Conservation (phyloP, 64 coral and sea anemone species). For the Platygyra sinensis region DNA sequence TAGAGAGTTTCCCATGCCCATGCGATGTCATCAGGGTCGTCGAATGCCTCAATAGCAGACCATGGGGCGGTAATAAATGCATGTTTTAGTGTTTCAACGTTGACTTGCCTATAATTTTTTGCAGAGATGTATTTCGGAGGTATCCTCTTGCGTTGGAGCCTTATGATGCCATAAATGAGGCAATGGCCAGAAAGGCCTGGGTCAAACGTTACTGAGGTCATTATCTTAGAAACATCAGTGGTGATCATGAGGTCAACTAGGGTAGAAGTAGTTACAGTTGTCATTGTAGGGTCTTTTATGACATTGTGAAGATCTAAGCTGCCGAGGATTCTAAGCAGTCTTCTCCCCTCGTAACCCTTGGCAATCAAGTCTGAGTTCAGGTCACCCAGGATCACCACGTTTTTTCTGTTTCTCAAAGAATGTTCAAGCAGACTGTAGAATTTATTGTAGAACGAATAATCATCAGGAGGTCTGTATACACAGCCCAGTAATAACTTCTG, state of each 20-base stretch:
- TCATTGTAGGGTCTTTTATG: conserved; percentile 45
- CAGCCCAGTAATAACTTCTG: conserved; percentile 65
- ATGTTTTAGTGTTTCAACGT: conserved; percentile 40
- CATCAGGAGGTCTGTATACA: conserved; percentile 71
- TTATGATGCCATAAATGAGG: conserved; percentile 36
- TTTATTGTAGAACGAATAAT: conserved; percentile 68
- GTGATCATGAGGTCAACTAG: conserved; percentile 39
- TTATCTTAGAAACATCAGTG: conserved; percentile 34
- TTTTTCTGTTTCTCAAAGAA: too few relatives aligned
- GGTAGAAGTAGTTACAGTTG: conserved; percentile 23
- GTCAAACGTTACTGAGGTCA: conserved; percentile 45
- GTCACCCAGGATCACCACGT: conserved; percentile 68
- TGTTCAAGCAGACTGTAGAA: conserved; percentile 65
- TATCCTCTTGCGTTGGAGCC: too few relatives aligned
- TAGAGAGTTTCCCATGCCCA: conserved; percentile 69
- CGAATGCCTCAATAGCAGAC: conserved; percentile 56
- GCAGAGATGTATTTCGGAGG: conserved; percentile 29
- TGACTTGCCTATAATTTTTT: conserved; percentile 60
- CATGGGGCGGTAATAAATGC: conserved; percentile 48
- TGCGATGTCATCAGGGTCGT: conserved; percentile 10
- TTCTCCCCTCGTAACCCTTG: too few relatives aligned
- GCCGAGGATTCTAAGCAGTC: conserved; percentile 50
- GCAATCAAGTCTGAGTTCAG: conserved; percentile 75
- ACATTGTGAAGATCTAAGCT: conserved; percentile 53
- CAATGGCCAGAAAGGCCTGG: conserved; percentile 30